Base-by-base conservation (phyloP, 2,888 invertebrate species). In the Agonopterix heracliana region DNA sequence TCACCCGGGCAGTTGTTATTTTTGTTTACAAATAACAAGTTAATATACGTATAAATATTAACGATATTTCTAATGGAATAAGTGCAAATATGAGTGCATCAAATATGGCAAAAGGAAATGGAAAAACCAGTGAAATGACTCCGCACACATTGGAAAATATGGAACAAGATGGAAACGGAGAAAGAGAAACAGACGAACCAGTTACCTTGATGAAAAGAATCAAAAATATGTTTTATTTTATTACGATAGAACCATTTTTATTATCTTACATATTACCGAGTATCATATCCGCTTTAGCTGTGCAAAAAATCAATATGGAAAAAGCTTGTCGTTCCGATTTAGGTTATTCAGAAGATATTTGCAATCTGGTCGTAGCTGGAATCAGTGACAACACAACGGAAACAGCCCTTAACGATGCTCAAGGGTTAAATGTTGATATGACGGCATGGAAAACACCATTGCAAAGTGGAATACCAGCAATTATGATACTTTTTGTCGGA, bases 201-300 rank as follows among this genome's bases (percentile, higher is more conserved):
- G 2, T 17, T 54, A 45, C 47, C 54, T 47, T 12, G 12, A 1
- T 26, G 36, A 47, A 45, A 34, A 41, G 47, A 45, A 57, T 41
- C 58, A 46, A 59, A 4, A 49, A 58, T 45, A 56, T 70, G 2
- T 54, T 59, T 41, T 41, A 47, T 3, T 50, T 68, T 38, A 56
- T 81, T 7, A 92, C 93, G 0, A 92, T 93, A 1, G 93, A 93
- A 70, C 93, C 93, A 0, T 90, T 91, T 63, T 68, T 93, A 44
- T 74, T 92, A 7, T 91, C 90, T 55, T 93, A 92, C 61, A 82
- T 93, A 17, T 77, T 93, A 66, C 92, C 93, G 9, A 89, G 81
- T 57, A 84, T 90, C 0, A 76, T 92, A 54, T 93, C 94, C 1
- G 90, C 91, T 17, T 66, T 90, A 1, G 89, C 90, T 8, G 74